Evolutionary conservation across 2,797 vertebrate species (phyloP), one percentile per base, ranked within the genome.

Genomic region (Sebastes nivosus): DNA sequence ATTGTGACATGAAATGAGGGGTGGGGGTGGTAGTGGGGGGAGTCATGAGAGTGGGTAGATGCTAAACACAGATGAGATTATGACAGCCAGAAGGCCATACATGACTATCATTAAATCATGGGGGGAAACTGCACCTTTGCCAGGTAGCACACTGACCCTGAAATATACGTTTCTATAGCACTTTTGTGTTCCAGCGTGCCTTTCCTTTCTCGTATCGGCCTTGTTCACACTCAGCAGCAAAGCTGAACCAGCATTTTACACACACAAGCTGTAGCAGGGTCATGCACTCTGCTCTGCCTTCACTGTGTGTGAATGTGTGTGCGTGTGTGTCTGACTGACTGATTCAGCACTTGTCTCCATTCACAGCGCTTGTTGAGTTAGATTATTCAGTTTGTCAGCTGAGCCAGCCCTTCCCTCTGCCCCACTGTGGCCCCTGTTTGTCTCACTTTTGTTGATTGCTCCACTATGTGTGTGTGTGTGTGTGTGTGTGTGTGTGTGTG

Each of bases 311-410:
- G 68, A 13, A n/a, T 69, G 81, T 81, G 87, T 83, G 88, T 36
- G 32, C 16, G 63, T 20, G 64, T 18, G 64, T 79, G 80, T 70
- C 89, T 81, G 89, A 91, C 95, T 92, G 93, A 96, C 97, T 98
- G 97, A 98, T 95, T 98, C 97, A 95, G 97, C 97, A 96, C 94
- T 96, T 92, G 86, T 86, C 75, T 83, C 95, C 96, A 96, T 97
- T 97, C 96, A 97, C 85, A 88, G 54, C 55, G 79, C 69, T 84
- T 79, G 89, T 88, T 86, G 83, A 73, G 89, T 91, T 81, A 79
- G 90, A 91, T 90, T 92, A 90, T 95, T 94, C 90, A 93, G 89
- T 91, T 18, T 86, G 94, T 97, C 97, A 94, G 95, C 95, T 98
- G 97, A 96, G 96, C 94, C 92, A 89, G 95, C 95, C 94, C 89